Percentiles rank a stretch among this genome's conserved stretches.
Conservation (phyloP, 2,113 vertebrate species). For the Muntiacus reevesi region DNA sequence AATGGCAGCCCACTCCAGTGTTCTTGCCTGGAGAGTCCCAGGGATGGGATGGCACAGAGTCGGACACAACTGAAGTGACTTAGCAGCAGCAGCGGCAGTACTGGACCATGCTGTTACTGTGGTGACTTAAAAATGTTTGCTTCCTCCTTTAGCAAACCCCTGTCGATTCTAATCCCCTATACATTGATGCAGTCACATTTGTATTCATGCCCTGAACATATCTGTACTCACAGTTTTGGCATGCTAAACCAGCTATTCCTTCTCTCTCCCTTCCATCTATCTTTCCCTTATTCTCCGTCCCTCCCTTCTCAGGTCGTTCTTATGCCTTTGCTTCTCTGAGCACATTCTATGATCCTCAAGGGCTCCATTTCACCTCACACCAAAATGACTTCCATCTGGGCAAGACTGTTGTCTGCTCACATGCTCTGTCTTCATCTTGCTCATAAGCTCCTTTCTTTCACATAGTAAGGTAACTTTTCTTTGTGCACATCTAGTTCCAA, state of each 20-base stretch:
- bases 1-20: no score
- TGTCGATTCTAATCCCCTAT: not conserved
- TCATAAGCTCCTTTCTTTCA: not conserved
- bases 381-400: not conserved
- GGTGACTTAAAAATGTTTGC: not conserved
- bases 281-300: not conserved
- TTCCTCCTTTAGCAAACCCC: not conserved
- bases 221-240: not conserved
- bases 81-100: no score
- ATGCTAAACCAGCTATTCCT: not conserved
- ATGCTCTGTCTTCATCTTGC: not conserved
- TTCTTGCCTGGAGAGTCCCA: no score
- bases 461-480: not conserved
- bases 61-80: no score
- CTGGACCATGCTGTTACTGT: rapidly evolving
- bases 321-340: not conserved
- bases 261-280: no score
- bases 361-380: not conserved
- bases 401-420: not conserved
- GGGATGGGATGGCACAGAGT: no score
- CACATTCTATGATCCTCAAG: not conserved
- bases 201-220: not conserved
- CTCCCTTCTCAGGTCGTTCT: not conserved
- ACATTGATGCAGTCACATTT: not conserved
- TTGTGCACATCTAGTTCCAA: not conserved